phyloP scores from a whole-genome alignment of 2,888 invertebrate species.

The Sinotaia quadrata region DNA sequence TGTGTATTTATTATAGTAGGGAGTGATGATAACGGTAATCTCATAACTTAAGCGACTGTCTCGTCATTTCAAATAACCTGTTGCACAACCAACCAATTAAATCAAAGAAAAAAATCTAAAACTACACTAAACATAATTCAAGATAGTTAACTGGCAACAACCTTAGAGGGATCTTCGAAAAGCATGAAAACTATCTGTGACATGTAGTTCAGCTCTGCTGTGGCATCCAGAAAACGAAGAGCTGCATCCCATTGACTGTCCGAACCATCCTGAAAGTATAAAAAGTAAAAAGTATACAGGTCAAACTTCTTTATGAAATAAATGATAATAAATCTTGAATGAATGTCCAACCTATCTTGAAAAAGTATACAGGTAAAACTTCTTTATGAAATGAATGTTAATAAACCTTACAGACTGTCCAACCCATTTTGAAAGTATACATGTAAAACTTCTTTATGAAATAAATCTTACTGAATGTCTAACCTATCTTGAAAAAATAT shows the following conservation, averaged over 20 bases:
- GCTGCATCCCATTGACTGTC: conserved; percentile 99
- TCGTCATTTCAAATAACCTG: too few species aligned
- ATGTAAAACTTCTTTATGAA: too few species aligned
- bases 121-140: not conserved
- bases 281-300: not conserved
- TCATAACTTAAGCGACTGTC: too few species aligned
- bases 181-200: conserved; percentile 97
- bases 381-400: too few species aligned
- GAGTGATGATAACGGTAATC: too few species aligned
- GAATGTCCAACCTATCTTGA: too few species aligned
- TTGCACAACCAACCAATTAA: not conserved
- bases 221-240: conserved; percentile 91
- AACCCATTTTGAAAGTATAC: too few species aligned
- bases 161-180: conserved; percentile 98
- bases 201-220: conserved; percentile 99
- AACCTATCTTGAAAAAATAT: conserved; percentile 77
- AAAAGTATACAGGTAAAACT: too few species aligned
- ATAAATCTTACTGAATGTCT: conserved; percentile 99
- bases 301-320: not conserved
- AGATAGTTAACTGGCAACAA: too few species aligned
- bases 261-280: conserved; percentile 77
- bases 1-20: too few species aligned
- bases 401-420: too few species aligned
- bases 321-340: too few species aligned
- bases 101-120: not conserved